phyloP scores from a whole-genome alignment of 2,113 vertebrate species.

The Vidua macroura region DNA sequence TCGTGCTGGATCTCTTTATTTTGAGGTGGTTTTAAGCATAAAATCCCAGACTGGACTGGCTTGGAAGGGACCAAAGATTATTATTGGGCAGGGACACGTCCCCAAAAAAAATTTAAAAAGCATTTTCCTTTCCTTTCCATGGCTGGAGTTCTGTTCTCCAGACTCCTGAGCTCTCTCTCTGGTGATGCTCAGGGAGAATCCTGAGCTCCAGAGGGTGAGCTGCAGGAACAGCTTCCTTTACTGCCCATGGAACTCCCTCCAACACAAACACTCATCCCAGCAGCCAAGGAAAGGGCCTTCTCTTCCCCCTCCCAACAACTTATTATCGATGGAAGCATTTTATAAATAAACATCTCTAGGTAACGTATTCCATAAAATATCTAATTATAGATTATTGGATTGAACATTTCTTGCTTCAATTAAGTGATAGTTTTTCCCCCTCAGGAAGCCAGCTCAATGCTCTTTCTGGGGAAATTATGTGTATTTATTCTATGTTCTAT shows the following conservation, averaged over 20 bases:
- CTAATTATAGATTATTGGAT: conserved; percentile 70
- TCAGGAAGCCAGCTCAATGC: conserved; percentile 43
- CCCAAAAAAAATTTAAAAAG: not conserved
- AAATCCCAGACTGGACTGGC: not conserved
- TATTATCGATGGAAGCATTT: conserved; percentile 55
- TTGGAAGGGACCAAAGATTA: not conserved
- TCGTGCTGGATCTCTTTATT: fast-evolving
- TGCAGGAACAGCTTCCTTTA: not conserved
- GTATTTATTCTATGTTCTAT: conserved; percentile 59
- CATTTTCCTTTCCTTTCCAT: not conserved
- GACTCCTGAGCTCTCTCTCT: not conserved
- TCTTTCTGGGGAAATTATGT: conserved; percentile 44
- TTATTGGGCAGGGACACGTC: not conserved
- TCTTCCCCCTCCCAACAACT: conserved; percentile 1
- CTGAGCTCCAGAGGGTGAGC: not conserved
- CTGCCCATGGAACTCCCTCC: not conserved
- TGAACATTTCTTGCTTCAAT: conserved; percentile 65
- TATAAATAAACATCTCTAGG: conserved; percentile 64
- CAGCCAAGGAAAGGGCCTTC: not conserved
- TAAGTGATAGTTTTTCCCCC: conserved; percentile 44
- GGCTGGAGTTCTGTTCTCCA: not conserved
- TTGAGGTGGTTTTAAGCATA: not conserved
- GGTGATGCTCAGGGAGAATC: not conserved
- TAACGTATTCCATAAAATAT: conserved; percentile 63
- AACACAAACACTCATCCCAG: not conserved